Evolutionary conservation across 1,140 invertebrate genomes (phyloP).

Genomic region (Lepidurus couesii): DNA sequence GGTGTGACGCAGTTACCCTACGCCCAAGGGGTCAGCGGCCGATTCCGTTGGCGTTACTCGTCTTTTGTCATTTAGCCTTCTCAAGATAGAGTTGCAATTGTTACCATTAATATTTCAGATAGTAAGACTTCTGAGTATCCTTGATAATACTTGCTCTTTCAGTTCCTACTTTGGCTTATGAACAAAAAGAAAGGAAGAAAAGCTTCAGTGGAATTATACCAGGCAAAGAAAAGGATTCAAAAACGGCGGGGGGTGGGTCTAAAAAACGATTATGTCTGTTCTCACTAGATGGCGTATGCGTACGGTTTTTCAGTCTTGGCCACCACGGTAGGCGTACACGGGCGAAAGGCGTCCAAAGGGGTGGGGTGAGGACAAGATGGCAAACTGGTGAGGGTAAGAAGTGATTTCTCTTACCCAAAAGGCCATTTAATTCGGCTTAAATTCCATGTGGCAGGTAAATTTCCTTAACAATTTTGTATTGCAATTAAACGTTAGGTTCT

Average conservation of each 20-base stretch:
- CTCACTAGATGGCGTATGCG: not conserved
- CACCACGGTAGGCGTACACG: slow-evolving; percentile 12
- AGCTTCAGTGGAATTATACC: too few species aligned
- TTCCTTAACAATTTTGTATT: not conserved
- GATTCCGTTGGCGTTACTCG: too few species aligned
- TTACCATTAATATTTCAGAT: too few species aligned
- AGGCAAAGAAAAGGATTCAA: not conserved
- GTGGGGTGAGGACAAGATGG: slow-evolving; percentile 20
- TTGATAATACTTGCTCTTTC: too few species aligned
- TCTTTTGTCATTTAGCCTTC: too few species aligned
- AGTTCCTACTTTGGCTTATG: too few species aligned
- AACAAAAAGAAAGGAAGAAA: too few species aligned
- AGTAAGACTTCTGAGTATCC: too few species aligned
- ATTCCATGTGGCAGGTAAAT: not conserved
- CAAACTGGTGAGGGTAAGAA: slow-evolving; percentile 21
- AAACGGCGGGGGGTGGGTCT: not conserved
- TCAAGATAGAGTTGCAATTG: too few species aligned
- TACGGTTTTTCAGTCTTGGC: not conserved
- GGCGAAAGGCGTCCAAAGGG: slow-evolving; percentile 17
- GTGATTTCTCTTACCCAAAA: slow-evolving; percentile 22
- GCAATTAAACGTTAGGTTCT: not conserved
- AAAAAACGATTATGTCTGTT: not conserved
- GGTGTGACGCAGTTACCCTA: too few species aligned
- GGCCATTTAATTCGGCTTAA: slow-evolving; percentile 13
- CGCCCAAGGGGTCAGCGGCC: too few species aligned